Base-by-base conservation (phyloP, 2,888 invertebrate species). In the Hirtodrosophila duncani region DNA sequence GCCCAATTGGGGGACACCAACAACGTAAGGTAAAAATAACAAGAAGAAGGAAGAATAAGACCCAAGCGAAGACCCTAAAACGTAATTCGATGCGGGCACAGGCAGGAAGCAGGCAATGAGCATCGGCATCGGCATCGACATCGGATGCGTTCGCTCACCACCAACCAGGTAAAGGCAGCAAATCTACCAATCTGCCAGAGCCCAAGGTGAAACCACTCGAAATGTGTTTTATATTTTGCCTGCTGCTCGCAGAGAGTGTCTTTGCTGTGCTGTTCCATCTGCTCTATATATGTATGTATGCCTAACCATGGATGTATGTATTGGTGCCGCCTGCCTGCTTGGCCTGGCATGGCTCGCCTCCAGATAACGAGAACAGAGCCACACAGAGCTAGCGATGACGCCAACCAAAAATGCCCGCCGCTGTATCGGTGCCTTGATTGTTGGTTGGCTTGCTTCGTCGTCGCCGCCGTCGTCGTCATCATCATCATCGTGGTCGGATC, bases 51-150 rank as follows among this genome's bases (percentile, higher is more conserved):
- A n/a, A n/a, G n/a, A n/a, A n/a, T n/a, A n/a, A n/a, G n/a, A n/a
- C n/a, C n/a, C n/a, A n/a, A n/a, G n/a, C n/a, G n/a, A n/a, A n/a
- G n/a, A n/a, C n/a, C n/a, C n/a, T n/a, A n/a, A n/a, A n/a, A n/a
- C 70, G 74, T 72, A 70, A 77, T 77, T 77, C 74, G 78, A 77
- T 70, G 69, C 69, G 77, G 69, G 63, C n/a, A n/a, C n/a, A 49
- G 42, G 42, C 50, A 64, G 55, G 63, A 55, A 46, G 55, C 13
- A 43, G 56, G 26, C 34, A 57, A 44, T 56, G 55, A 63, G 60
- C 62, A 52, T 46, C 44, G 44, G 39, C 34, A 42, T 4, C 20
- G 5, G 7, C 7, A 52, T 37, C 37, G 41, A 59, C 33, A 46
- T 34, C 33, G 38, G 38, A 39, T 48, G 48, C 20, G 20, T 20